phyloP scores from a whole-genome alignment of 2,797 vertebrate species.

The Coendou prehensilis region DNA sequence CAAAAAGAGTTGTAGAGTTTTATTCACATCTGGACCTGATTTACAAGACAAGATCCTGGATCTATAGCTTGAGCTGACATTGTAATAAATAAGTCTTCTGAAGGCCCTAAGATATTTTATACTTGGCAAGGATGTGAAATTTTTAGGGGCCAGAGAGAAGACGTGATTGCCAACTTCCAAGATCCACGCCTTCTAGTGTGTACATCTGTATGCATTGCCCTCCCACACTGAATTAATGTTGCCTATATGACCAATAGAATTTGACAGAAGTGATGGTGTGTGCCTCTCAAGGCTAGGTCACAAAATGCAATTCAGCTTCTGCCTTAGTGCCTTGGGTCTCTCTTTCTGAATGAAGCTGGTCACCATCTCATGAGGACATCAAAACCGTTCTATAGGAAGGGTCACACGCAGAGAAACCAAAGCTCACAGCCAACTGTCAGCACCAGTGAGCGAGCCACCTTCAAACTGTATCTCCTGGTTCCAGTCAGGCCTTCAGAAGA shows the following conservation, averaged over 20 bases:
- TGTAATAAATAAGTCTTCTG: background rate
- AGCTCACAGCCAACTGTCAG: background rate
- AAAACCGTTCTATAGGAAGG: background rate
- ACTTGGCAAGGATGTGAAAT: background rate
- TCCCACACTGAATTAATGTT: background rate
- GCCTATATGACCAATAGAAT: background rate
- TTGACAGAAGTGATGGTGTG: background rate
- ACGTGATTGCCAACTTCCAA: background rate
- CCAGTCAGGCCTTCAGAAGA: background rate
- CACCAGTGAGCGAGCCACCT: background rate
- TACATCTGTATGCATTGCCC: background rate
- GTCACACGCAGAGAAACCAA: background rate
- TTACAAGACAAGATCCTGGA: background rate
- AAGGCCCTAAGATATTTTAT: background rate
- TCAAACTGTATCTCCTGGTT: background rate
- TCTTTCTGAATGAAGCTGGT: background rate
- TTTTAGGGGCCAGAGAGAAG: background rate
- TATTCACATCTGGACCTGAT: background rate
- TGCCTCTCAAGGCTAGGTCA: background rate
- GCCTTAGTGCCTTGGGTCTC: background rate
- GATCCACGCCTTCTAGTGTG: background rate
- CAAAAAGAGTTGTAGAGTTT: background rate
- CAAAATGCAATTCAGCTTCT: slow-evolving; percentile 13
- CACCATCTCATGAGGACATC: background rate
- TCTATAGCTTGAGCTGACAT: background rate